Evolutionary conservation across 2,113 vertebrate species (phyloP).

Genomic region (Thalassoma bifasciatum): DNA sequence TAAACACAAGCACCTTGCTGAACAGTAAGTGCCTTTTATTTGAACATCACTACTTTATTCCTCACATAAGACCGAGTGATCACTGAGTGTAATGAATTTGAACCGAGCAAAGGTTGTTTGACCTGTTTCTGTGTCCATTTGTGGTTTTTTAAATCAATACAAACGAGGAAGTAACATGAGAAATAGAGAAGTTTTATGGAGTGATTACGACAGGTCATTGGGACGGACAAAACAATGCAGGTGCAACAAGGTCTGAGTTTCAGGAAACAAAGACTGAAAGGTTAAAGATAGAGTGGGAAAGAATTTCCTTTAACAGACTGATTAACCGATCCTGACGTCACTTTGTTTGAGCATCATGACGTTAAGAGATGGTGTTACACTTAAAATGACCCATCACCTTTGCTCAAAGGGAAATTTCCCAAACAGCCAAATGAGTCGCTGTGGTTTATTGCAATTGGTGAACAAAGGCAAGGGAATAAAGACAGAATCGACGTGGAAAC

Average conservation of each 20-base stretch:
- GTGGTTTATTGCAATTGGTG: constrained; percentile 17
- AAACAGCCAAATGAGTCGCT: not conserved
- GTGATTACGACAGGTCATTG: not conserved
- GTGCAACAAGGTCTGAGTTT: not conserved
- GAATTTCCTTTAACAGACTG: constrained; percentile 18
- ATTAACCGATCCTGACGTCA: constrained; percentile 13
- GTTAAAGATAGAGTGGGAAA: constrained; percentile 49
- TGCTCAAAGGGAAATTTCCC: not conserved
- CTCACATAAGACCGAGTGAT: not conserved
- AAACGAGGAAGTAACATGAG: not conserved
- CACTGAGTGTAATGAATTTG: not conserved
- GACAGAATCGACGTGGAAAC: not conserved
- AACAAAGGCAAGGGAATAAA: not conserved
- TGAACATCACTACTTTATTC: not conserved
- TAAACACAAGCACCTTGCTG: not conserved
- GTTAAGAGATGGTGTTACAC: not conserved
- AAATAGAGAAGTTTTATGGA: not conserved
- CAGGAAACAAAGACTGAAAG: not conserved
- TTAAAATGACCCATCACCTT: not conserved
- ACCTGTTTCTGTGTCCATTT: not conserved
- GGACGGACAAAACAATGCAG: not conserved
- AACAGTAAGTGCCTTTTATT: not conserved
- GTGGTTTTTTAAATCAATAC: constrained; percentile 20
- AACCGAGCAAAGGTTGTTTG: not conserved
- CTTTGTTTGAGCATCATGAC: not conserved